Evolutionary conservation across 2,113 vertebrate species (phyloP), one percentile per base, ranked within the genome.

Genomic region (Marmota flaviventris): DNA sequence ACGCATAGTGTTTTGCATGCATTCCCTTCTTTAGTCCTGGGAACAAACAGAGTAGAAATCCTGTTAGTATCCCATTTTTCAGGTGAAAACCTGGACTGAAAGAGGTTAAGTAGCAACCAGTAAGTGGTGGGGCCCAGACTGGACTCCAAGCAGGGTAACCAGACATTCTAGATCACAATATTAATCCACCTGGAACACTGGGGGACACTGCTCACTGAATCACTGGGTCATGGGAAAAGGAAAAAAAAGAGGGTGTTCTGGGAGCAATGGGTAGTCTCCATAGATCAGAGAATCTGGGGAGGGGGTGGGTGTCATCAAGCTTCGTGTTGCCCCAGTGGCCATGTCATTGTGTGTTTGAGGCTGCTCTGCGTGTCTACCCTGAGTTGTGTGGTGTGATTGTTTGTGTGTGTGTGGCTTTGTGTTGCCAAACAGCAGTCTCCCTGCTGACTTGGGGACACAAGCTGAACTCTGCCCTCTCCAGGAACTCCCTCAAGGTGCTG

Each of bases 401-500:
- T 48, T 88, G n/a, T 85, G 86, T 51, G 73, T 51, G 73, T 89
- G 34, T 94, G 53, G 85, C 75, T 91, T 94, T 93, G 48, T 94
- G 91, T 97, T 94, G 77, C 95, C 89, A 95, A 89, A 95, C 89
- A 83, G 83, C 83, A 53, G 22, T 79, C 75, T 94, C 75, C 63
- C 85, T 78, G 95, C 94, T 73, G 69, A 91, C 96, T 82, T 85
- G 77, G 78, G 96, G 84, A 90, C 93, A 45, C 45, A 1, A 32
- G 42, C 73, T 97, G 96, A 98, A 96, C 97, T 97, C 96, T 98
- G 96, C 92, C 95, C 97, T 96, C 95, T 87, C 72, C 78, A 82
- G 97, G 96, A 97, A 96, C 96, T 97, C 93, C 94, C 95, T 97
- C 45, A 72, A 97, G 93, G 95, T 95, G 88, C 82, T 27, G 84